These are phyloP conservation scores for Nasonovia ribisnigri DNA, from an alignment of 2,888 invertebrate species.

Conservation along the genomic window DNA sequence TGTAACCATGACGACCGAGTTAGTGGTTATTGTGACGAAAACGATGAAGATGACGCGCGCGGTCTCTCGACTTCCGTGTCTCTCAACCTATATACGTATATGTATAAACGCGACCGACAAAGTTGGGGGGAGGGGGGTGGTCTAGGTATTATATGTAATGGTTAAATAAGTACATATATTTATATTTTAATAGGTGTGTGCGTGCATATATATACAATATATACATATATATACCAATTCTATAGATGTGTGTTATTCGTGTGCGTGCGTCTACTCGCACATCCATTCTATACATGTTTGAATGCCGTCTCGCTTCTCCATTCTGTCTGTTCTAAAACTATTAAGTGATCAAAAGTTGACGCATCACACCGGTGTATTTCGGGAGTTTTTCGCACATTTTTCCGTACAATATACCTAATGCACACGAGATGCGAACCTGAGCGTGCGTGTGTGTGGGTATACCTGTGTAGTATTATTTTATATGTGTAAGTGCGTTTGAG, in stretches of 20 bases:
- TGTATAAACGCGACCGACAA: not conserved
- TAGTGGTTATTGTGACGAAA: conserved; percentile 55
- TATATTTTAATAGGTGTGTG: not conserved
- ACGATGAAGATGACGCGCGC: conserved; percentile 24
- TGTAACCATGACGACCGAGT: conserved; percentile 60
- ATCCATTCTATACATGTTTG: not conserved
- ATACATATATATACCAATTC: too few species aligned
- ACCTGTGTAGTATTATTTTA: not conserved
- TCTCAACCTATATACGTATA: not conserved
- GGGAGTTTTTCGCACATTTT: conserved; percentile 17
- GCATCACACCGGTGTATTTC: not conserved
- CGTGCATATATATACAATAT: too few species aligned
- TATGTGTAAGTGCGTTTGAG: not conserved
- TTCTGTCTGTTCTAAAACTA: not conserved
- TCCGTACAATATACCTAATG: not conserved
- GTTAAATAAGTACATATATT: too few species aligned
- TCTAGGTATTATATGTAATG: too few species aligned
- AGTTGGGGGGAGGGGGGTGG: too few species aligned
- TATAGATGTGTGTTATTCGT: too few species aligned
- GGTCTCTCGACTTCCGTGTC: conserved; percentile 51
- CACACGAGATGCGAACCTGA: not conserved
- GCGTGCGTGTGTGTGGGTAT: not conserved
- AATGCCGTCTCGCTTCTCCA: too few species aligned
- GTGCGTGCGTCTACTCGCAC: not conserved
- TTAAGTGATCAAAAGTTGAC: conserved; percentile 47